phyloP scores from a whole-genome alignment of 2,113 vertebrate species.

The Piaya cayana region DNA sequence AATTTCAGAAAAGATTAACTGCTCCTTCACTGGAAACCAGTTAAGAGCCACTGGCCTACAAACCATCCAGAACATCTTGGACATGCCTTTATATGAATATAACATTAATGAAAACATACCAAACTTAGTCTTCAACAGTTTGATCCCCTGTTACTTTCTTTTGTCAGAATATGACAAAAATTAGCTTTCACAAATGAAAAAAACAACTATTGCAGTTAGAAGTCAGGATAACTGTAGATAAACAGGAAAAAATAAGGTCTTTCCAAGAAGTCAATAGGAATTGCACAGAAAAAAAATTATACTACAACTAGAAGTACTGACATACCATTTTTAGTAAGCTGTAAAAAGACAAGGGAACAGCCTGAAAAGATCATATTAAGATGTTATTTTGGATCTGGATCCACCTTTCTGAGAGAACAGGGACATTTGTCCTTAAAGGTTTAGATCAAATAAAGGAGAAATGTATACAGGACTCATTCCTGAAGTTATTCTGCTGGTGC shows the following conservation, averaged over 20 bases:
- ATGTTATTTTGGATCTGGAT: not conserved
- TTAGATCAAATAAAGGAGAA: not conserved
- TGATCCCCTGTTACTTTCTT: not conserved
- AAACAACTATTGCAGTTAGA: not conserved
- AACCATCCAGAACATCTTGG: not conserved
- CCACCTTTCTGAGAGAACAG: not conserved
- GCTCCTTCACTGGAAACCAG: not conserved
- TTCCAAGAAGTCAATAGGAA: not conserved
- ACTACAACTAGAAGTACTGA: not conserved
- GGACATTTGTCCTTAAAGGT: not conserved
- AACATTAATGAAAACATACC: not conserved
- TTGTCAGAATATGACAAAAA: not conserved
- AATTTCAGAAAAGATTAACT: conserved; percentile 6
- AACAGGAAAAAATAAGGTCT: not conserved
- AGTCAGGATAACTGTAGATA: not conserved
- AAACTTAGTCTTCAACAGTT: not conserved
- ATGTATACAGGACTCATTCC: not conserved
- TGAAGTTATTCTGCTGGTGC: not conserved
- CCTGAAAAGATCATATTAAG: not conserved
- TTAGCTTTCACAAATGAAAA: not conserved
- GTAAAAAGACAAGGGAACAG: not conserved
- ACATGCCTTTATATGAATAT: not conserved
- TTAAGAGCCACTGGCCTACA: not conserved
- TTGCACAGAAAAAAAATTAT: not conserved
- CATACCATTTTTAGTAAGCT: not conserved